Evolutionary conservation across 2,797 vertebrate species (phyloP), one percentile per base, ranked within the genome.

Genomic region (Poeciliopsis presidionis): DNA sequence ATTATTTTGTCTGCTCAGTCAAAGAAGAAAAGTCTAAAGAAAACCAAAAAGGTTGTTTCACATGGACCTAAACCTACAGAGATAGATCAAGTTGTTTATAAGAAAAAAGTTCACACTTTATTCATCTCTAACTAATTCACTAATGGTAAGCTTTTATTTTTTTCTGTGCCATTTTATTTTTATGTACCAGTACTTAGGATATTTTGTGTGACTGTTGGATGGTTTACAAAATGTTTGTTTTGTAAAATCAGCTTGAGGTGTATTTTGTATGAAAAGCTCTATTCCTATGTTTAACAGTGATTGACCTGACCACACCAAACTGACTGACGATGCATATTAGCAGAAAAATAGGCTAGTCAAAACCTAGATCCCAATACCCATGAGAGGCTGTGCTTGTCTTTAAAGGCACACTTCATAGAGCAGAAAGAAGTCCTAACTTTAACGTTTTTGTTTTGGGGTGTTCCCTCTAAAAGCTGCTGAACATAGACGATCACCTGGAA

Each of bases 401-500:
- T 33, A 61, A 61, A 33, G 28, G 28, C 57, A 16, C 2, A 30
- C 57, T 33, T 57, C 16, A 13, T 13, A 4, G 8, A 63, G 61
- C 20, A 22, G 30, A 39, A 39, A 11, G 3, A 41, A 67, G 7
- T 67, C 36, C 63, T 41, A 12, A 20, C 18, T 33, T 20, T 7
- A 33, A 36, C 36, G 14, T 63, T 59, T 33, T 65, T 36, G 0
- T 11, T 47, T 47, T 36, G 51, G 22, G 22, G 51, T 36, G 16
- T 13, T 79, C 46, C 3, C 18, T 45, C 4, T 77, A 36, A 73
- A 87, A 95, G 94, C 79, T 94, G 4, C 82, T 95, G 45, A 91
- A 93, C 83, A 82, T 95, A 7, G 92, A 89, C 2, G 89, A 92
- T 3, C 83, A 74, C 36, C 63, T 94, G 22, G 86, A 89, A 0